Evolutionary conservation across 2,113 vertebrate species (phyloP).

Genomic region (Anguilla japonica): DNA sequence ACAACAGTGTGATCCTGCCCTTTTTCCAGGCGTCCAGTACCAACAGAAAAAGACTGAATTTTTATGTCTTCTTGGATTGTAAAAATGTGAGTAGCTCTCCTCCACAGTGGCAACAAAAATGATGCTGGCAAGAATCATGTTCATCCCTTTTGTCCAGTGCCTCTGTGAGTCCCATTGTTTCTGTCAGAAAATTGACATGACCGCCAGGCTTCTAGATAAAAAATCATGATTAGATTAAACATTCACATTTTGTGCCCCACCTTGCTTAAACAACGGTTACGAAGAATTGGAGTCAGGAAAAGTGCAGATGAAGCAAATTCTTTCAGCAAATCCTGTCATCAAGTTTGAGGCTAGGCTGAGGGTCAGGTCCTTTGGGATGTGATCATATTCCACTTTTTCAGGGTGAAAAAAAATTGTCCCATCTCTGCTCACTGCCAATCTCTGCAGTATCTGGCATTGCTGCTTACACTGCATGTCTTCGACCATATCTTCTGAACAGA

Average conservation of each 20-base stretch:
- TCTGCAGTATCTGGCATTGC: not conserved
- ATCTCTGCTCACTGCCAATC: constrained; percentile 14
- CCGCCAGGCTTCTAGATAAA: not conserved
- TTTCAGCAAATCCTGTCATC: constrained; percentile 58
- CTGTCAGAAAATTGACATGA: not conserved
- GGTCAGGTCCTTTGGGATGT: constrained; percentile 62
- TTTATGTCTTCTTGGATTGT: too few relatives aligned
- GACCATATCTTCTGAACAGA: not conserved
- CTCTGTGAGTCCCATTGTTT: not conserved
- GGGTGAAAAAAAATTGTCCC: constrained; percentile 48
- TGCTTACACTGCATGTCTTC: not conserved
- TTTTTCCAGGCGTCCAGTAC: too few relatives aligned
- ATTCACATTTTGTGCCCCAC: constrained; percentile 5
- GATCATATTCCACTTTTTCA: constrained; percentile 49
- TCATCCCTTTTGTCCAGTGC: not conserved
- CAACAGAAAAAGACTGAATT: too few relatives aligned
- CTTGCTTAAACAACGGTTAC: constrained; percentile 4
- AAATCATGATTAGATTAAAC: not conserved
- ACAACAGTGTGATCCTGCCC: too few relatives aligned
- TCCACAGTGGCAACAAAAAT: not conserved
- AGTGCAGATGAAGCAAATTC: constrained; percentile 46
- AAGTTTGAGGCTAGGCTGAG: constrained; percentile 44
- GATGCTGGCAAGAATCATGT: not conserved
- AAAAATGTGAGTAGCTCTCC: not conserved
- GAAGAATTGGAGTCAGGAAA: constrained; percentile 34